A percentile compares a stretch with the other conserved stretches of the same genome.
Evolutionary conservation across 2,888 invertebrate genomes (phyloP).

Genomic region (Athalia rosae): DNA sequence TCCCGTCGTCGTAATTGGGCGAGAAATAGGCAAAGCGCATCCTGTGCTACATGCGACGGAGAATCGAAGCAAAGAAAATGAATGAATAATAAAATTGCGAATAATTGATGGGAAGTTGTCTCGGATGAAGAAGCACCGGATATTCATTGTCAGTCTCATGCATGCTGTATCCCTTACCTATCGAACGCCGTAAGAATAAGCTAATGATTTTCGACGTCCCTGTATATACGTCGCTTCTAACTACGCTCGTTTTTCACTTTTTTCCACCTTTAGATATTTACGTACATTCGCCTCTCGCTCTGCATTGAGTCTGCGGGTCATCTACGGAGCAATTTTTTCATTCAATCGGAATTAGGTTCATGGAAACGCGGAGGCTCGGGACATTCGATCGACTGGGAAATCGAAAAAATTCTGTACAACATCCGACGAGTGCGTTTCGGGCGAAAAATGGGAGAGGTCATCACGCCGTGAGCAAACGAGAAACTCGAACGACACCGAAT

Average conservation of each 20-base stretch:
- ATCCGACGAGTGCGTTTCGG: no score
- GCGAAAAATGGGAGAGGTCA: no score
- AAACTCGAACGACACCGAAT: no score
- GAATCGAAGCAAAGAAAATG: no score
- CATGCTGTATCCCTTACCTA: not conserved
- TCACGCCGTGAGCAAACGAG: no score
- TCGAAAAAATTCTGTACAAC: no score
- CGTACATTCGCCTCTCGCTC: not conserved
- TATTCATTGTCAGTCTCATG: constrained; percentile 23
- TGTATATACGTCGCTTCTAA: constrained; percentile 1
- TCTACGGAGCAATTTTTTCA: no score
- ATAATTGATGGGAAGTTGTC: not conserved
- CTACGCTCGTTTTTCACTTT: not conserved
- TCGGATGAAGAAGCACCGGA: constrained; percentile 9
- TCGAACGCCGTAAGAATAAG: constrained; percentile 30
- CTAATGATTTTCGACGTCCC: constrained; percentile 12
- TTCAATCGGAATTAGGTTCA: no score
- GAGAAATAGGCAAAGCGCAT: not conserved
- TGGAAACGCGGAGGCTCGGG: no score
- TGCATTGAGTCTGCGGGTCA: no score
- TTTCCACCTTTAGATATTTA: not conserved
- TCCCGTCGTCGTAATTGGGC: not conserved
- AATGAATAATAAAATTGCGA: not conserved
- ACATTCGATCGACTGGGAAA: no score
- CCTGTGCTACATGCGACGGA: not conserved